These are phyloP conservation scores for Percopsis transmontana DNA, from an alignment of 2,113 vertebrate genomes.

Conservation along the genomic window DNA sequence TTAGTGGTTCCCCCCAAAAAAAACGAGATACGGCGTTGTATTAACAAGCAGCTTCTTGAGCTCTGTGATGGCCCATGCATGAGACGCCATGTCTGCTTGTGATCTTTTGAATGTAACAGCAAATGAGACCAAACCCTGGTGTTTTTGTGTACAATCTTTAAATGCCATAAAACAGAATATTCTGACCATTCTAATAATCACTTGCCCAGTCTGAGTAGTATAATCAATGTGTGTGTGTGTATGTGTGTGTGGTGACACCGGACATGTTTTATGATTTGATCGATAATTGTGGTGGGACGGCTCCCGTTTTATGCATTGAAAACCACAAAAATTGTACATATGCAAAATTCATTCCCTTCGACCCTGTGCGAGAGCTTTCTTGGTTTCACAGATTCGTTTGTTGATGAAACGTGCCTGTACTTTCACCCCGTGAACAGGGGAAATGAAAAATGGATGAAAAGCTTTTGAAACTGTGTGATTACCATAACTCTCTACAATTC, in stretches of 20 bases:
- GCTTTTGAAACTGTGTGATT: slow-evolving; percentile 58
- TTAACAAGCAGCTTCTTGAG: background rate
- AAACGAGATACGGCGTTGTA: slow-evolving; percentile 7
- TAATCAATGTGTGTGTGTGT: slow-evolving; percentile 7
- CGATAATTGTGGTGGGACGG: slow-evolving; percentile 13
- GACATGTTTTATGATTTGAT: slow-evolving; percentile 6
- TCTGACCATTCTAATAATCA: background rate
- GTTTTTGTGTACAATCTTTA: background rate
- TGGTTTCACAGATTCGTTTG: slow-evolving; percentile 52
- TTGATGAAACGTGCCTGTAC: slow-evolving; percentile 60
- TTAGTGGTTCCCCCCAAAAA: slow-evolving; percentile 13
- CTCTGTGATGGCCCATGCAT: background rate
- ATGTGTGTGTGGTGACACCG: background rate
- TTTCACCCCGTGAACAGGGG: slow-evolving; percentile 44
- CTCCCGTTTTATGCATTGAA: slow-evolving; percentile 17
- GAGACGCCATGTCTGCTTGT: background rate
- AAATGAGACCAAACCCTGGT: slow-evolving; percentile 4
- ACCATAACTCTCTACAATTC: slow-evolving; percentile 44
- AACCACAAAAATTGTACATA: slow-evolving; percentile 31
- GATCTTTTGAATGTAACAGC: background rate
- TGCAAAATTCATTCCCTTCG: slow-evolving; percentile 40
- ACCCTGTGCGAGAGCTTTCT: slow-evolving; percentile 30
- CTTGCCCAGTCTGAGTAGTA: background rate
- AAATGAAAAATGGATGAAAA: slow-evolving; percentile 66
- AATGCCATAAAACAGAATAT: background rate